Base-by-base conservation (phyloP, 2,113 vertebrate species). In the Cephalopholis sonnerati region DNA sequence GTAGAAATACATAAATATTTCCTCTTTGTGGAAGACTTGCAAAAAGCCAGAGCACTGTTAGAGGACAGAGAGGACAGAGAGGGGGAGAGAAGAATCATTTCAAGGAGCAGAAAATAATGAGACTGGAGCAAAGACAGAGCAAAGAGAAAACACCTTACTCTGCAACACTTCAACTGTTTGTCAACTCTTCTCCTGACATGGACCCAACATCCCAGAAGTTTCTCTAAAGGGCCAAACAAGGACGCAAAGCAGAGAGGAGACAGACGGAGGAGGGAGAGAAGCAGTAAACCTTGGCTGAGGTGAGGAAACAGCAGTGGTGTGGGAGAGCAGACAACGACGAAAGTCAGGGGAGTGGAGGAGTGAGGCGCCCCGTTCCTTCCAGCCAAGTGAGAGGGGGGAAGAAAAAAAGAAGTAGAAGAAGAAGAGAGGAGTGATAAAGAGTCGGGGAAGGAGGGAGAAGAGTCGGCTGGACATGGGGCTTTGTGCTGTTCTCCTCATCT, bases 401-500 rank as follows among this genome's bases (percentile, higher is more conserved):
- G 3, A 46, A 22, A 29, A 22, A 32, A 70, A 62, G 63, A 59
- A 81, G 83, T 57, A 68, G 82, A 25, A 81, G 24, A 48, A 50
- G 48, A 50, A 48, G 46, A 44, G 16, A 81, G 85, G 77, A 89
- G 81, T 51, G 66, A 70, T 82, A 85, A 84, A 81, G 74, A 93
- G 86, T 48, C 36, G 44, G 81, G 66, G 81, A 87, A 89, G 88
- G 86, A 83, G 76, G 92, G 82, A 85, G 89, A 88, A 85, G 74
- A 80, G 81, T 67, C 67, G 58, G 80, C 82, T 46, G 92, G 94
- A 94, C 90, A 96, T 96, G 95, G 92, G 93, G 91, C 88, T 96
- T 58, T 94, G 90, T 77, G 91, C 93, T 66, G 83, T 96, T 89
- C 87, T 96, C 90, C 89, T 96, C 71, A 92, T 96, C 90, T 95